Conservation (phyloP, 2,888 invertebrate species). For the Arrhopalites spinosus region DNA sequence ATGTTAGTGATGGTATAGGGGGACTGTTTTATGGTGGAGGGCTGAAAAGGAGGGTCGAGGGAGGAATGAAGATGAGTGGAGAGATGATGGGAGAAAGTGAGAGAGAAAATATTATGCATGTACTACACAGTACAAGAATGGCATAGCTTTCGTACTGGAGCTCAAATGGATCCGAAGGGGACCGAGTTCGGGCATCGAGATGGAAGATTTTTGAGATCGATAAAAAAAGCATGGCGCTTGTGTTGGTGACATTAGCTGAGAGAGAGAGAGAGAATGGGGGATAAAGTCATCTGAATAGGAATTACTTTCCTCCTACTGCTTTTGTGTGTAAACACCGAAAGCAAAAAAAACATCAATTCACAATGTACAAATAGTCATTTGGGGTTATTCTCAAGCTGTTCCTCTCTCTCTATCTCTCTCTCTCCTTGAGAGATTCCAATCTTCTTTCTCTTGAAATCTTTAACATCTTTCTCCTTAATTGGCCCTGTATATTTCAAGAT, state of each 20-base stretch:
- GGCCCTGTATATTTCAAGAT: no score
- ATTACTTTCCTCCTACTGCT: background rate
- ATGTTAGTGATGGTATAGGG: background rate
- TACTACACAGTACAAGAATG: background rate
- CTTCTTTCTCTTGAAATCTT: no score
- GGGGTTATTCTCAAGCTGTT: constrained; percentile 5
- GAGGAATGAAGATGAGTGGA: background rate
- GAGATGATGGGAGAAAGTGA: background rate
- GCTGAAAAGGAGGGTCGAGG: no score
- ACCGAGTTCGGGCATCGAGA: constrained; percentile 29
- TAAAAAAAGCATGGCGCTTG: constrained; percentile 36
- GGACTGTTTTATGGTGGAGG: background rate
- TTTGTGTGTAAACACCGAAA: background rate
- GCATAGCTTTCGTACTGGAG: background rate
- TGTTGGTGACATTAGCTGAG: background rate
- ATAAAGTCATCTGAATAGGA: background rate
- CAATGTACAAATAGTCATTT: no score
- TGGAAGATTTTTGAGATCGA: constrained; percentile 44
- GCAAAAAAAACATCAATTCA: background rate
- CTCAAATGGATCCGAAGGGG: constrained; percentile 26
- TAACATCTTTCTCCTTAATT: no score
- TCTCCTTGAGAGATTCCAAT: background rate
- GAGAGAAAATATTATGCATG: no score
- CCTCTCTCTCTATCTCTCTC: constrained; percentile 5
- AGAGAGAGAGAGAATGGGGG: constrained; percentile 1